A percentile compares a stretch with the other conserved stretches of the same genome.
phyloP scores from a whole-genome alignment of 2,888 invertebrate genomes.

The Baccha elongata region DNA sequence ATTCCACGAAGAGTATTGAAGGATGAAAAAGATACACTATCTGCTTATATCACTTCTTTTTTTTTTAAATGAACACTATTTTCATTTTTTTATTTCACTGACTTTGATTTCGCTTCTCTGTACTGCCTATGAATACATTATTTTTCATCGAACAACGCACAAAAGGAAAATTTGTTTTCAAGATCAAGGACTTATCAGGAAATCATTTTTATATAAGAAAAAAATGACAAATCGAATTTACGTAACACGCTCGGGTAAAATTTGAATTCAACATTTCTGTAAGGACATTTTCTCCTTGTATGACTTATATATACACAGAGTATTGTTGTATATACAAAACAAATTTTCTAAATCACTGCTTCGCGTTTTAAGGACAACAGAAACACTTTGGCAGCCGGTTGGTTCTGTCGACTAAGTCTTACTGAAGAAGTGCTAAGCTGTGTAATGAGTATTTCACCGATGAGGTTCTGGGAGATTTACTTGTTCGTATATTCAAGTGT shows the following conservation, averaged over 20 bases:
- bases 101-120: conserved; percentile 10
- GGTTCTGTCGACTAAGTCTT: conserved; percentile 61
- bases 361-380: conserved; percentile 40
- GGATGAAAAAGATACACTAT: conserved; percentile 7
- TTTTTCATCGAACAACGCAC: conserved; percentile 19
- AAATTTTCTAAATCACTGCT: conserved; percentile 1
- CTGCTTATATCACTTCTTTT: conserved; percentile 25
- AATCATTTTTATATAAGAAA: conserved; percentile 9
- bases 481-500: conserved; percentile 15
- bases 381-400: conserved; percentile 52
- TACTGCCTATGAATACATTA: conserved; percentile 1
- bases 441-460: conserved; percentile 45
- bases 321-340: conserved; percentile 12
- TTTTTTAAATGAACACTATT: conserved; percentile 30
- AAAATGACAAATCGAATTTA: conserved; percentile 30
- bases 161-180: conserved; percentile 14
- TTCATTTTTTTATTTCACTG: conserved; percentile 24
- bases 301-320: conserved; percentile 19
- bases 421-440: conserved; percentile 50
- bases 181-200: conserved; percentile 34
- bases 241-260: conserved; percentile 50
- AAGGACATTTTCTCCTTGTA: conserved; percentile 32
- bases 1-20: conserved; percentile 41
- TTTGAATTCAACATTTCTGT: conserved; percentile 30
- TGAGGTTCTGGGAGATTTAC: conserved; percentile 24